Percentiles rank a stretch among this genome's conserved stretches.
These are phyloP conservation scores for Drosophila kanekoi DNA, from an alignment of 2,888 invertebrate genomes.

Conservation along the genomic window DNA sequence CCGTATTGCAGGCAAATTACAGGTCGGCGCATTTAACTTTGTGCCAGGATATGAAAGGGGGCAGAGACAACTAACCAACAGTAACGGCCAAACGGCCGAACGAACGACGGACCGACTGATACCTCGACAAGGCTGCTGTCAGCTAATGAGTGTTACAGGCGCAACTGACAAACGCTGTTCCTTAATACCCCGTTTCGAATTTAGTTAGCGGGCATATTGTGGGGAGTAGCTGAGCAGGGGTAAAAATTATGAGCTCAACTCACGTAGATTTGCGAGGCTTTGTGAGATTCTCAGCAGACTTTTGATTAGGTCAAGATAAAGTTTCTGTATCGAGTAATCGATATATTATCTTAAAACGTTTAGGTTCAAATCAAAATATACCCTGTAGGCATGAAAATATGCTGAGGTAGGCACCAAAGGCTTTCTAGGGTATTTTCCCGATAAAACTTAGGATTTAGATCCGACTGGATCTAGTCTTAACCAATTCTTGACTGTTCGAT, in stretches of 20 bases:
- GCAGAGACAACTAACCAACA: constrained; percentile 32
- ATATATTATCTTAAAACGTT: too few relatives aligned
- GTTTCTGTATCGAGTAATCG: not conserved
- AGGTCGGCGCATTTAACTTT: constrained; percentile 83
- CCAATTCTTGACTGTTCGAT: too few relatives aligned
- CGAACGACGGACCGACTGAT: constrained; percentile 4
- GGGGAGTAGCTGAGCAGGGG: not conserved
- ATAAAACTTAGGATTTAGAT: too few relatives aligned
- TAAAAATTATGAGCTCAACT: not conserved
- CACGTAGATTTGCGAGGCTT: not conserved
- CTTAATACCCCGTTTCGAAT: constrained; percentile 27
- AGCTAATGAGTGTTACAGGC: constrained; percentile 71
- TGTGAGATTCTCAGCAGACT: too few relatives aligned
- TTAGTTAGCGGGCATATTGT: not conserved
- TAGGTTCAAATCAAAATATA: too few relatives aligned
- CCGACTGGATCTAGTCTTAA: too few relatives aligned
- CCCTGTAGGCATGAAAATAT: too few relatives aligned
- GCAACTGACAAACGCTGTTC: constrained; percentile 52
- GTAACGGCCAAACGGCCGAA: constrained; percentile 10
- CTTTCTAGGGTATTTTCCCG: too few relatives aligned
- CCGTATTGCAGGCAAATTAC: constrained; percentile 81
- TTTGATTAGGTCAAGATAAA: not conserved
- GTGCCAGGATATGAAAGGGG: constrained; percentile 72
- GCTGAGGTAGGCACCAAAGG: too few relatives aligned
- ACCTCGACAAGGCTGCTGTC: constrained; percentile 38